Percentiles rank a stretch among this genome's conserved stretches.
Evolutionary conservation across 2,888 invertebrate species (phyloP).

Genomic region (Schizotus pectinicornis): DNA sequence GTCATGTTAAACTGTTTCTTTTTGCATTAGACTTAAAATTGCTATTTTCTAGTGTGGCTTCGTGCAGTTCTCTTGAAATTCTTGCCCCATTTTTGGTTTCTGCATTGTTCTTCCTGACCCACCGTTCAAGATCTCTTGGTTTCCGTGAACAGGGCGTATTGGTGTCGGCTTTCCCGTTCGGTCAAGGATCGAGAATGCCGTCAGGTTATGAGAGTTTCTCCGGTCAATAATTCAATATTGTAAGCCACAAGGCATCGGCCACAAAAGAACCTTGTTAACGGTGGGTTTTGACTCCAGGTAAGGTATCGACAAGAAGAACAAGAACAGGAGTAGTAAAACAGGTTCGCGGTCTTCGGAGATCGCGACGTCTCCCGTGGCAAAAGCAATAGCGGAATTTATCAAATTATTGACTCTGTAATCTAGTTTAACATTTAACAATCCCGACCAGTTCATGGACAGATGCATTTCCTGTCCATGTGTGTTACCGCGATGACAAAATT

Average conservation of each 20-base stretch:
- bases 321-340: conserved; percentile 29
- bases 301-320: conserved; percentile 24
- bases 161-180: too few species aligned
- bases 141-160: too few species aligned
- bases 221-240: conserved; percentile 11
- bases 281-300: conserved; percentile 34
- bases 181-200: too few species aligned
- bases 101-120: too few species aligned
- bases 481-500: background rate
- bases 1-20: too few species aligned
- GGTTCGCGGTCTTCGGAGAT: conserved; percentile 29
- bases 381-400: conserved; percentile 20
- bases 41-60: too few species aligned
- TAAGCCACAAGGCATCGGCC: conserved; percentile 8
- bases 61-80: too few species aligned
- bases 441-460: conserved; percentile 11
- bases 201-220: conserved; percentile 6
- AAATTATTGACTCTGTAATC: conserved; percentile 17
- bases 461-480: conserved; percentile 20
- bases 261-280: conserved; percentile 30
- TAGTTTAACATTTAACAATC: conserved; percentile 9
- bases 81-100: too few species aligned
- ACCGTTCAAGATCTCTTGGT: too few species aligned
- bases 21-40: too few species aligned
- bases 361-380: conserved; percentile 3